A percentile compares a stretch with the other conserved stretches of the same genome.
These are phyloP conservation scores for Trisateles emortualis DNA, from an alignment of 2,888 invertebrate species.

Conservation along the genomic window DNA sequence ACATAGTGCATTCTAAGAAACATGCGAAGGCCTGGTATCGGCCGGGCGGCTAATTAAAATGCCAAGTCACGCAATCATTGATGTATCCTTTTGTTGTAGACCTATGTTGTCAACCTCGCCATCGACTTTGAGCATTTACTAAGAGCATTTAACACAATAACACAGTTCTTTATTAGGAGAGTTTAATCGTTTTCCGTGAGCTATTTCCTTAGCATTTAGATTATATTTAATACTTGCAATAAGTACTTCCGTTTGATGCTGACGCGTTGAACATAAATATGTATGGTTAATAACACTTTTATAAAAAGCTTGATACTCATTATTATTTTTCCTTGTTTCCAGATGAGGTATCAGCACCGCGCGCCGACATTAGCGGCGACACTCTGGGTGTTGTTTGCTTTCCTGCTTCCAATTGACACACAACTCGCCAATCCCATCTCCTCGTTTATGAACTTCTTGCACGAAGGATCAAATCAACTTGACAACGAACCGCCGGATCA, in stretches of 20 bases:
- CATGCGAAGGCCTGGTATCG: constrained; percentile 33
- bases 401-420: constrained; percentile 60
- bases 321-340: constrained; percentile 24
- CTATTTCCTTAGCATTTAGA: constrained; percentile 11
- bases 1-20: constrained; percentile 23
- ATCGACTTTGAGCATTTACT: constrained; percentile 35
- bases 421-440: constrained; percentile 72
- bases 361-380: constrained; percentile 56
- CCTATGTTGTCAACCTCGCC: constrained; percentile 30
- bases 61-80: constrained; percentile 43
- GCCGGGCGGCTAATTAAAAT: constrained; percentile 32
- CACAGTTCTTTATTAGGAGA: constrained; percentile 20
- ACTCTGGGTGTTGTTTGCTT: constrained; percentile 59
- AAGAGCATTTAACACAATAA: constrained; percentile 17
- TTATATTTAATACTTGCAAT: background rate
- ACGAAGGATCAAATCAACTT: constrained; percentile 83
- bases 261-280: background rate
- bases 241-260: background rate
- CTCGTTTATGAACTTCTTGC: constrained; percentile 84
- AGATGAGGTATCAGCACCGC: constrained; percentile 71
- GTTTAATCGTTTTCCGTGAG: constrained; percentile 6
- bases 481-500: constrained; percentile 86
- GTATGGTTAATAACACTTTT: background rate
- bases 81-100: constrained; percentile 42
- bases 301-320: background rate